A percentile compares a stretch with the other conserved stretches of the same genome.
These are phyloP conservation scores for Cecidostiba fungosa DNA, from an alignment of 2,888 invertebrate species.

Conservation along the genomic window DNA sequence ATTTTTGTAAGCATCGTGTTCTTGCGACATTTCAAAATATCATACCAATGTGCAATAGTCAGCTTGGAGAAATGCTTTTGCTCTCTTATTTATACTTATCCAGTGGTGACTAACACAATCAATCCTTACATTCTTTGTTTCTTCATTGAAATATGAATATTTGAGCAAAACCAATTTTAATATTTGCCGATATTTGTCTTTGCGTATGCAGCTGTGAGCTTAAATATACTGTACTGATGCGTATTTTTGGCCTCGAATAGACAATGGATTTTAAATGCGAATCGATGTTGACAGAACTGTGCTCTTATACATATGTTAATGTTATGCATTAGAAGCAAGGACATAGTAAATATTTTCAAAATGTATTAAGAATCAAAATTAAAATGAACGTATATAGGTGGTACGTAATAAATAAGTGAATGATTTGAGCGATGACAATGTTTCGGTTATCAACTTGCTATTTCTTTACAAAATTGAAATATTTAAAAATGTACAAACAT, in stretches of 20 bases:
- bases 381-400: conserved; percentile 40
- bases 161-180: conserved; percentile 25
- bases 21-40: conserved; percentile 49
- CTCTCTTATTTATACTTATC: conserved; percentile 25
- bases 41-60: conserved; percentile 52
- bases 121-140: not conserved
- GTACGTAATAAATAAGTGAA: conserved; percentile 44
- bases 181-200: conserved; percentile 49
- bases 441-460: conserved; percentile 54
- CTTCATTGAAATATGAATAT: conserved; percentile 23
- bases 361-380: conserved; percentile 55
- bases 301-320: conserved; percentile 60
- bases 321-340: conserved; percentile 48
- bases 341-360: conserved; percentile 60
- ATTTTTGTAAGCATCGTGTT: conserved; percentile 44
- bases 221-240: conserved; percentile 54
- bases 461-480: conserved; percentile 55
- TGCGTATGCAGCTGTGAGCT: conserved; percentile 57
- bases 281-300: conserved; percentile 60
- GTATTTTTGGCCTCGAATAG: conserved; percentile 53
- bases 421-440: conserved; percentile 56
- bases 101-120: conserved; percentile 4
- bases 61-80: conserved; percentile 30
- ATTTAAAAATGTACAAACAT: conserved; percentile 58
- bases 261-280: conserved; percentile 60